Percentiles rank a stretch among this genome's conserved stretches.
phyloP scores from a whole-genome alignment of 2,113 vertebrate species.

The Psilopsiagon aymara region DNA sequence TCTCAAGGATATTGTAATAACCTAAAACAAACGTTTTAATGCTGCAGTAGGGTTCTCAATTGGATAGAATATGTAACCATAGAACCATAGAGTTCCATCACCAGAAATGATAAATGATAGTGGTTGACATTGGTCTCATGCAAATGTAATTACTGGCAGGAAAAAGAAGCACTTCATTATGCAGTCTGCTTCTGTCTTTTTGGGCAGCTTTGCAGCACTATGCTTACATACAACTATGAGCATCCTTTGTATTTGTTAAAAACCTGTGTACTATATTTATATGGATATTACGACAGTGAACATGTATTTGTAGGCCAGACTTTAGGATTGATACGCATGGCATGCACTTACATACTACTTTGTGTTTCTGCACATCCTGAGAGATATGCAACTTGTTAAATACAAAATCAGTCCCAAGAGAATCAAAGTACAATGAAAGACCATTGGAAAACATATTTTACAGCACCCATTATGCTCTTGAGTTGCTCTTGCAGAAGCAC shows the following conservation, averaged over 20 bases:
- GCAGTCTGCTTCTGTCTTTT: constrained; percentile 16
- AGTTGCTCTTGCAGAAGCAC: not conserved
- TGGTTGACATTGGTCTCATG: not conserved
- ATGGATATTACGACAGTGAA: not conserved
- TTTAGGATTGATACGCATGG: not conserved
- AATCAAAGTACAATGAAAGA: not conserved
- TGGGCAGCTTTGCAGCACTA: not conserved
- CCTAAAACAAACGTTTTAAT: constrained; percentile 8
- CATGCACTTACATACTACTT: not conserved
- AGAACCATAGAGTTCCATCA: not conserved
- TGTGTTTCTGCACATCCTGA: not conserved
- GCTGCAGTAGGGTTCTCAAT: not conserved
- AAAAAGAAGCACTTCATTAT: constrained; percentile 5
- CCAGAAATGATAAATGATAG: constrained; percentile 28
- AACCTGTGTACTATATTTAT: not conserved
- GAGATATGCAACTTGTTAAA: not conserved
- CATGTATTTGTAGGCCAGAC: not conserved
- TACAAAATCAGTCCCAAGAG: not conserved
- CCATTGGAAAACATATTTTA: not conserved
- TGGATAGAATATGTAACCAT: not conserved
- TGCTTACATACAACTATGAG: not conserved
- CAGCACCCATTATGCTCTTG: not conserved
- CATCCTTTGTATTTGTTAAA: not conserved
- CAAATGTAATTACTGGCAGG: constrained; percentile 43
- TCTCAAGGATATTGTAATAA: constrained; percentile 22